These are phyloP conservation scores for Pegoplata infirma DNA, from an alignment of 2,888 invertebrate species.

Conservation along the genomic window DNA sequence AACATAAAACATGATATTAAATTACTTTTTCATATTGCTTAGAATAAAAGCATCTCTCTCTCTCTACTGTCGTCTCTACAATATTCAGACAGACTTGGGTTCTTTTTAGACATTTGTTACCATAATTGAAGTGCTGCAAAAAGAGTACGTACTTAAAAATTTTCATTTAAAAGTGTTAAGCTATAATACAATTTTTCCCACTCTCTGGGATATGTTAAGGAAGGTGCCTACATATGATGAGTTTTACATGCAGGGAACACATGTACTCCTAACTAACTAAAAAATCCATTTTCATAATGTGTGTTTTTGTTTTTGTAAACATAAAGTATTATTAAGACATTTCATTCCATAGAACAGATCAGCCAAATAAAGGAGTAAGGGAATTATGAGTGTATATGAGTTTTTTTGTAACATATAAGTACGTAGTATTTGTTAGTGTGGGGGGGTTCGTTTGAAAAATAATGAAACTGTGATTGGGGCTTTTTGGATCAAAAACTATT, in stretches of 20 bases:
- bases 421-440: too few relatives aligned
- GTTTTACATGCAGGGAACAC: background rate
- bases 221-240: background rate
- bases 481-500: too few relatives aligned
- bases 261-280: background rate
- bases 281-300: constrained; percentile 19
- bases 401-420: too few relatives aligned
- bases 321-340: constrained; percentile 54
- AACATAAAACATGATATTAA: constrained; percentile 1
- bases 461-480: too few relatives aligned
- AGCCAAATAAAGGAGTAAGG: constrained; percentile 31
- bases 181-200: constrained; percentile 5
- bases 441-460: too few relatives aligned
- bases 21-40: background rate
- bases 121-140: background rate
- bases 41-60: background rate
- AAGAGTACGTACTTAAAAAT: background rate
- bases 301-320: background rate
- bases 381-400: background rate
- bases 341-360: constrained; percentile 46
- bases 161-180: constrained; percentile 27
- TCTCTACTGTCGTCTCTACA: background rate
- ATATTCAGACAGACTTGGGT: too few relatives aligned
- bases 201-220: background rate
- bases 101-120: background rate